phyloP scores from a whole-genome alignment of 2,113 vertebrate species.

The Helogale parvula region DNA sequence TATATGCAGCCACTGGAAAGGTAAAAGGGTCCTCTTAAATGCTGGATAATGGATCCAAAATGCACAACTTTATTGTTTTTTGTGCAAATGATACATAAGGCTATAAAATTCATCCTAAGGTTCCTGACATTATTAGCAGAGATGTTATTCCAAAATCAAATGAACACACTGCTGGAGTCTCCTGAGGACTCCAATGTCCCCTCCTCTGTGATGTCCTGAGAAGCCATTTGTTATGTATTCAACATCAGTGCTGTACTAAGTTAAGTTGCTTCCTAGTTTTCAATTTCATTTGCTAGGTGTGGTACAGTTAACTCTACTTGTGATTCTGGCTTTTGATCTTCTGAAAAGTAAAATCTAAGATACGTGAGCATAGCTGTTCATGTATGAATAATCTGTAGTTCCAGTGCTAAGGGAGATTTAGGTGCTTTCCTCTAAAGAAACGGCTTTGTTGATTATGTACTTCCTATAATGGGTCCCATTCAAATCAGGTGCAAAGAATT shows the following conservation, averaged over 20 bases:
- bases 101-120: neutral
- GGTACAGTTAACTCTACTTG: neutral
- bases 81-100: neutral
- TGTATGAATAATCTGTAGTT: neutral
- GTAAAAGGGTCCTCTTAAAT: neutral
- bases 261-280: neutral
- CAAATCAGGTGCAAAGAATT: neutral
- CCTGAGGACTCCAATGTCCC: too few relatives aligned
- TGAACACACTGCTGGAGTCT: neutral
- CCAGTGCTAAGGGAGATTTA: neutral
- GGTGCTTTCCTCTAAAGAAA: neutral
- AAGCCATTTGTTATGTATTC: neutral
- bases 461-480: neutral
- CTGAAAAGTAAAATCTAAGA: conserved; percentile 7
- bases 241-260: neutral
- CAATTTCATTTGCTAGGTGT: neutral
- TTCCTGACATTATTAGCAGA: neutral
- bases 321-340: neutral
- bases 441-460: neutral
- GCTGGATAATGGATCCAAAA: neutral
- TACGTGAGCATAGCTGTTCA: neutral
- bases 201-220: neutral
- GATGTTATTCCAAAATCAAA: neutral
- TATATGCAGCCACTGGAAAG: neutral
- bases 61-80: neutral